phyloP scores from a whole-genome alignment of 1,140 invertebrate genomes.

The Bombus pyrosoma region DNA sequence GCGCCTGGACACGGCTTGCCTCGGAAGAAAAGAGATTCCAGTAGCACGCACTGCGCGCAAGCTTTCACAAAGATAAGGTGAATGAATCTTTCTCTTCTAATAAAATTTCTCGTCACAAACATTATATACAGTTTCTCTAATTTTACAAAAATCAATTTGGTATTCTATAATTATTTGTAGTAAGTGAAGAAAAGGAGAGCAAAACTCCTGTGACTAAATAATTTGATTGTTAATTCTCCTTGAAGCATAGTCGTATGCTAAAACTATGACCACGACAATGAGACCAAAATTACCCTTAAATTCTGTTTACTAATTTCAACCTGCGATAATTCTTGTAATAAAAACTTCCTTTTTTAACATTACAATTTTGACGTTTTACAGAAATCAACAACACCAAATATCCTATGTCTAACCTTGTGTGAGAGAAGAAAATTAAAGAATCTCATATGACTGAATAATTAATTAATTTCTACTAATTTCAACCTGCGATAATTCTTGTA shows the following conservation, averaged over 20 bases:
- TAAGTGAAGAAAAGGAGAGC: not conserved
- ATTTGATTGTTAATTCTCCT: not conserved
- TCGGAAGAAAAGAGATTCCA: slow-evolving; percentile 73
- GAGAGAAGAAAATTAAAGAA: not conserved
- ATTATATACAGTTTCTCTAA: not conserved
- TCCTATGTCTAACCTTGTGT: accelerated
- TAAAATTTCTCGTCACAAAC: not conserved
- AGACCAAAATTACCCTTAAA: too few species aligned
- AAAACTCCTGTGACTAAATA: slow-evolving; percentile 25
- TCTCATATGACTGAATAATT: slow-evolving; percentile 22
- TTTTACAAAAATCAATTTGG: not conserved
- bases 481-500: too few species aligned
- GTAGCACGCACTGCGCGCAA: slow-evolving; percentile 21
- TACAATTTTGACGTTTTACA: too few species aligned
- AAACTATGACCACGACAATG: too few species aligned
- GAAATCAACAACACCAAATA: too few species aligned
- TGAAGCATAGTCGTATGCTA: not conserved
- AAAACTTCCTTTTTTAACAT: too few species aligned
- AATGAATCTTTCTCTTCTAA: slow-evolving; percentile 62
- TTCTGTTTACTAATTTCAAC: too few species aligned
- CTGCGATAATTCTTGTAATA: too few species aligned
- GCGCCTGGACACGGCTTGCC: slow-evolving; percentile 73
- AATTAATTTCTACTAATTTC: too few species aligned
- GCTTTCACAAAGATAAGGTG: slow-evolving; percentile 30
- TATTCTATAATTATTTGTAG: not conserved